Evolutionary conservation across 2,888 invertebrate genomes (phyloP).

Genomic region (Hyposoter dolosus): DNA sequence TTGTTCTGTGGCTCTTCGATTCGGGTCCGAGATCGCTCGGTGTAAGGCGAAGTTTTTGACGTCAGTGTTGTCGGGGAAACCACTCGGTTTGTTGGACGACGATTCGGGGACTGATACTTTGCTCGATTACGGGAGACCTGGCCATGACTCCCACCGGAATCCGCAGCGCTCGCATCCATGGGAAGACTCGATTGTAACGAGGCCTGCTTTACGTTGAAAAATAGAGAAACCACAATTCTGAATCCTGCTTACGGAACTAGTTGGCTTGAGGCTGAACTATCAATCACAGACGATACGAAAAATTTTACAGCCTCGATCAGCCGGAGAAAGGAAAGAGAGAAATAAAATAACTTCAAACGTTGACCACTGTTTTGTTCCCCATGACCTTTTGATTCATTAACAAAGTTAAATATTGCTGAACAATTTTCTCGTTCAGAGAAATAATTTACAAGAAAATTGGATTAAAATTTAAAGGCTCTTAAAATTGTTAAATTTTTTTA

Average conservation of each 20-base stretch:
- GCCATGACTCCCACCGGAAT: slow-evolving; percentile 73
- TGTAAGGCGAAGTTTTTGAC: slow-evolving; percentile 73
- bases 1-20: slow-evolving; percentile 83
- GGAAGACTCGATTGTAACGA: slow-evolving; percentile 68
- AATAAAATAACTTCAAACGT: too few relatives aligned
- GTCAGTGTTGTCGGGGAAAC: slow-evolving; percentile 59
- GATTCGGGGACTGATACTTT: slow-evolving; percentile 77
- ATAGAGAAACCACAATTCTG: not conserved
- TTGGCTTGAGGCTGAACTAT: not conserved
- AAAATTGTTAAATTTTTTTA: not conserved
- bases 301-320: not conserved
- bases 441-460: too few relatives aligned
- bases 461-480: too few relatives aligned
- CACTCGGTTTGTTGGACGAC: slow-evolving; percentile 71
- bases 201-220: slow-evolving; percentile 47
- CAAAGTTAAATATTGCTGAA: too few relatives aligned
- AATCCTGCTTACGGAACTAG: not conserved
- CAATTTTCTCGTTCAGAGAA: too few relatives aligned
- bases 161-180: slow-evolving; percentile 74
- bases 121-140: slow-evolving; percentile 78
- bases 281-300: not conserved
- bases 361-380: too few relatives aligned
- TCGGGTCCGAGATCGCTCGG: slow-evolving; percentile 71
- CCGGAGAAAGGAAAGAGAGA: too few relatives aligned
- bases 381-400: too few relatives aligned